Base-by-base conservation (phyloP, 2,797 vertebrate genomes). In the Myoxocephalus aenaeus region DNA sequence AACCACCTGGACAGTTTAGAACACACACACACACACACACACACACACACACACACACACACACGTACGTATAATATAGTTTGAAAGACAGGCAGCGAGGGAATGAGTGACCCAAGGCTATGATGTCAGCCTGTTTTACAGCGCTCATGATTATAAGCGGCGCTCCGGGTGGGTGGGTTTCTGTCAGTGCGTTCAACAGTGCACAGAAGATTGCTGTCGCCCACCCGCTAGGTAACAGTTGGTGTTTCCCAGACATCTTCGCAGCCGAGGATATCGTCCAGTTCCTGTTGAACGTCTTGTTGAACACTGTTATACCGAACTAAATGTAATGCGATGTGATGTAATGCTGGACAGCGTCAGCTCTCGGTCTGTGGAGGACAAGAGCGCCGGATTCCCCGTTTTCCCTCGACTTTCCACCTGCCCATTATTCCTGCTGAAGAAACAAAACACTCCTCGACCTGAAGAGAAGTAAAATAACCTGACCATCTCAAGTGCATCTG, bases 41-140 rank as follows among this genome's bases (percentile, higher is more conserved):
- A 66, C 56, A 56, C 53, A 51, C 22, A 51, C 58, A 63, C 63
- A 70, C 53, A 44, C 46, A 66, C 58, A 53, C 38, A 48, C 65
- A 57, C 57, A 38, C n/a, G 12, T 7, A 69, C 3, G 36, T 69
- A 70, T 63, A 81, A 81, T 79, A 72, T 53, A 83, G 62, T 71
- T 68, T 76, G 61, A 82, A 84, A 84, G 77, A 56, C 44, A 57
- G 50, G 73, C 63, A 71, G 51, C 50, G 17, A 64, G 78, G 54
- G 75, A 84, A 90, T 80, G 85, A 88, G 79, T 51, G 64, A 83
- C 89, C 81, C 73, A 70, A 82, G 76, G 86, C 82, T 70, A 91
- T 92, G 90, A 93, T 92, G 92, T 92, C 90, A 94, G 86, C 81
- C 86, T 79, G 81, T 90, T 93, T 91, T 92, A 92, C 79, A 81